Conservation (phyloP, 2,888 invertebrate species). For the Idaea dimidiata region DNA sequence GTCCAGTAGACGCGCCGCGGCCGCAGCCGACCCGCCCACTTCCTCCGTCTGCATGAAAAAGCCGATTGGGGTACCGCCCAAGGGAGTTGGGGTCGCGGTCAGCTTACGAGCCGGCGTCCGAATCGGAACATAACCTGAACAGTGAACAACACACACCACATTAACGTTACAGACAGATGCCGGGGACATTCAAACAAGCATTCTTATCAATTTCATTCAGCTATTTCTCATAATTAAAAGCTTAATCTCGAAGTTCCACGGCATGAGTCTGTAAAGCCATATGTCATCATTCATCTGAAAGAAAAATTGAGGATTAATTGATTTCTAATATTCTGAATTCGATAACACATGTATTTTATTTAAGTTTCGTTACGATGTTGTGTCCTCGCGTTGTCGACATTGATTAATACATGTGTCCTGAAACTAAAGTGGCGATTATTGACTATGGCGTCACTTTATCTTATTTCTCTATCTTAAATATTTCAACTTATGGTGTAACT, state of each 20-base stretch:
- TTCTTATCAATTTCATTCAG: constrained; percentile 33
- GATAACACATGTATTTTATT: constrained; percentile 56
- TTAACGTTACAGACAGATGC: constrained; percentile 40
- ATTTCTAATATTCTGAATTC: constrained; percentile 48
- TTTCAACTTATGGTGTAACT: constrained; percentile 18
- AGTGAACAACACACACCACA: constrained; percentile 50
- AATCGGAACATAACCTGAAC: constrained; percentile 93
- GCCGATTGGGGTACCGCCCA: constrained; percentile 94
- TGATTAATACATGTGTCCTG: constrained; percentile 75
- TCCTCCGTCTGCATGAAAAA: constrained; percentile 97
- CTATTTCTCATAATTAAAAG: constrained; percentile 48
- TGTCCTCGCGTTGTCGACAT: constrained; percentile 52
- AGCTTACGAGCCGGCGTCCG: constrained; percentile 98
- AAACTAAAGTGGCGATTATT: constrained; percentile 73
- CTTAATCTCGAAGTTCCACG: constrained; percentile 57
- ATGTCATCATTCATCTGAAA: constrained; percentile 78
- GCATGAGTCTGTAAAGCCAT: constrained; percentile 68
- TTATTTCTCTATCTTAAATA: constrained; percentile 32
- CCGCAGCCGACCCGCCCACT: constrained; percentile 89
- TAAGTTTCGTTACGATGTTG: constrained; percentile 39
- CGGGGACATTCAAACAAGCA: constrained; percentile 25
- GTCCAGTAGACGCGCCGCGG: constrained; percentile 91
- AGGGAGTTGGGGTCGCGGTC: constrained; percentile 98
- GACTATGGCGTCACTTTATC: constrained; percentile 57
- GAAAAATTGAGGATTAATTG: constrained; percentile 69